These are phyloP conservation scores for Pseudotriccus pelzelni DNA, from an alignment of 2,797 vertebrate genomes.

Conservation along the genomic window DNA sequence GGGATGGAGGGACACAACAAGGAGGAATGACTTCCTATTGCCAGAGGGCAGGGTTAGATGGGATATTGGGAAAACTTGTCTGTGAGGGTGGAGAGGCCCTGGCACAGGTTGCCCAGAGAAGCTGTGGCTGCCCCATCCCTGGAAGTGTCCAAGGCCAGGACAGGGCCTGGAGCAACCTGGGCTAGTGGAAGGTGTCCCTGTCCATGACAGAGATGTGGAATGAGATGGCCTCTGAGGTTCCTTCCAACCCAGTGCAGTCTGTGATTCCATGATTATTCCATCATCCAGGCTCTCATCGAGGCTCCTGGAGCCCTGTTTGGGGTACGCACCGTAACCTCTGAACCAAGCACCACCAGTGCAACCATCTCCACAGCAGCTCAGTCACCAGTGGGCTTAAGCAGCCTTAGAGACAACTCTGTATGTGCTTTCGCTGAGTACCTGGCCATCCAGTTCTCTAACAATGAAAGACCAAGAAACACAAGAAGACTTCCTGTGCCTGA, in stretches of 20 bases:
- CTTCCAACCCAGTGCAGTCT: neutral
- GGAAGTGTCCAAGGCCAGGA: neutral
- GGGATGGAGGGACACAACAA: neutral
- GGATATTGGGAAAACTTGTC: fast-evolving
- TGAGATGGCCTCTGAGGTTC: neutral
- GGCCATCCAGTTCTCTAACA: neutral
- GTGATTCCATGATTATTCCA: neutral
- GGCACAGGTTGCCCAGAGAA: neutral
- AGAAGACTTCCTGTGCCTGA: neutral
- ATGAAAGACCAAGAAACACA: neutral
- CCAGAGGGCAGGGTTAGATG: neutral
- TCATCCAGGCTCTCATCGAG: neutral
- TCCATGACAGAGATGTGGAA: neutral
- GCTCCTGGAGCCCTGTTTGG: neutral
- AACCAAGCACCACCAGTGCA: neutral
- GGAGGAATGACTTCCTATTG: neutral
- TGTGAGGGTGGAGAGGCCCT: neutral
- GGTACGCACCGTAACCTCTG: neutral
- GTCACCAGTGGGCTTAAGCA: neutral
- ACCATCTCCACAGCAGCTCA: neutral
- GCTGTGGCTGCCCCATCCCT: neutral
- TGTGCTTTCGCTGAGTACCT: neutral
- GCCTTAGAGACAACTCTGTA: neutral
- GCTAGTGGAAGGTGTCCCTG: fast-evolving
- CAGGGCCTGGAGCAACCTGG: fast-evolving